These are phyloP conservation scores for Autographa pulchrina DNA, from an alignment of 2,888 invertebrate species.

Conservation along the genomic window DNA sequence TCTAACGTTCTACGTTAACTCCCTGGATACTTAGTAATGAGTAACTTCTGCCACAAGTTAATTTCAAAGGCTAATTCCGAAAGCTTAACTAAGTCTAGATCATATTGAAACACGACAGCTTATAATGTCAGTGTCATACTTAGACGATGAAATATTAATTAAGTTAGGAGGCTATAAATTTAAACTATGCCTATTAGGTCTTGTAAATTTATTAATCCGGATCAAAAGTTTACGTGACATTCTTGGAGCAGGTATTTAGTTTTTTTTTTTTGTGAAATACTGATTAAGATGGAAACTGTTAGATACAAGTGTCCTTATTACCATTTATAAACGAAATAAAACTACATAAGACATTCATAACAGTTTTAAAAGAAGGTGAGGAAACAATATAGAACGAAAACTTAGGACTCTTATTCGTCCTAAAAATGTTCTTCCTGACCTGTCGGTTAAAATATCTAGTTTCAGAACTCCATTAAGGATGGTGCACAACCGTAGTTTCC, in stretches of 20 bases:
- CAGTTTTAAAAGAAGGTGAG: no score
- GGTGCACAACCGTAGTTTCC: neutral
- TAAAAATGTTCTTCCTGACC: no score
- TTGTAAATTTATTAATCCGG: conserved; percentile 12
- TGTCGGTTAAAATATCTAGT: neutral
- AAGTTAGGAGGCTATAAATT: conserved; percentile 37
- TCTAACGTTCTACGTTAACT: neutral
- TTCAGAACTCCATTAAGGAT: neutral
- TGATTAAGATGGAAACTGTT: no score
- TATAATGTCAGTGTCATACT: conserved; percentile 39
- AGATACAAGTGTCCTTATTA: no score
- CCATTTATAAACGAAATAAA: no score
- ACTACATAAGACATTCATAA: no score
- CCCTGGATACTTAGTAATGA: neutral
- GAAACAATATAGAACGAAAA: no score
- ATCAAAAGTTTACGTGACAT: neutral
- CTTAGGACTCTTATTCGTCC: no score
- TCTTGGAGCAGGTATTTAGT: no score
- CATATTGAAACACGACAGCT: conserved; percentile 16
- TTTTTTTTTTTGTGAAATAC: no score
- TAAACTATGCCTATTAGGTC: conserved; percentile 24
- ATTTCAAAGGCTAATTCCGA: conserved; percentile 13
- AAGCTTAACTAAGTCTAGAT: conserved; percentile 18
- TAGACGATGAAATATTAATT: conserved; percentile 35
- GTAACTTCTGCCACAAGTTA: conserved; percentile 5